phyloP scores from a whole-genome alignment of 53 echinoderm and acorn worm genomes.

The Astropecten irregularis region DNA sequence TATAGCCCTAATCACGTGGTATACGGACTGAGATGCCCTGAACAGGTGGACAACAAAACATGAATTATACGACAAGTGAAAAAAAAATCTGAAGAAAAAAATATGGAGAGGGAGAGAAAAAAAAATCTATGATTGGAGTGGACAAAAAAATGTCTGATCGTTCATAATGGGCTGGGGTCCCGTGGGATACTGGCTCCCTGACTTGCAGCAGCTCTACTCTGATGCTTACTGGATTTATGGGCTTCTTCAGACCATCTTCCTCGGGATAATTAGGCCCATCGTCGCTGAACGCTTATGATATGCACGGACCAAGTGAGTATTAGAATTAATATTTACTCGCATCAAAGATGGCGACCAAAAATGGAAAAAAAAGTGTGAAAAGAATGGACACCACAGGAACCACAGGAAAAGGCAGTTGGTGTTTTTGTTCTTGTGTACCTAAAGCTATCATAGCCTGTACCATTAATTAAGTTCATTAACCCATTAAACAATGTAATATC shows the following conservation, averaged over 20 bases:
- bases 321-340: no score
- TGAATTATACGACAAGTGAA: constrained; percentile 32
- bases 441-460: no score
- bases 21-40: constrained; percentile 4
- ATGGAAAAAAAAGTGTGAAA: background rate
- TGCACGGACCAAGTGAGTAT: no score
- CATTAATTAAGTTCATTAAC: no score
- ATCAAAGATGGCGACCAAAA: no score
- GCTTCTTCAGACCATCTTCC: background rate
- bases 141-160: constrained; percentile 17
- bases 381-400: background rate
- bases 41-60: constrained; percentile 49
- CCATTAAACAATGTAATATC: no score
- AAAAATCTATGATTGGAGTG: constrained; percentile 12
- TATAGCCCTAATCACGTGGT: constrained; percentile 52
- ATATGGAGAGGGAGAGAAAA: background rate
- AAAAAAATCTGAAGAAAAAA: no score
- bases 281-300: background rate
- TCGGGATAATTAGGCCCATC: constrained; percentile 18
- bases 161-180: constrained; percentile 14
- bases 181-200: background rate
- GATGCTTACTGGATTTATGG: constrained; percentile 18
- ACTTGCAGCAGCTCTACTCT: no score
- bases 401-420: no score
- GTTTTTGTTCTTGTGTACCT: no score